Evolutionary conservation across 35 echinoderm and acorn worm species (phyloP).

Genomic region (Apostichopus japonicus): DNA sequence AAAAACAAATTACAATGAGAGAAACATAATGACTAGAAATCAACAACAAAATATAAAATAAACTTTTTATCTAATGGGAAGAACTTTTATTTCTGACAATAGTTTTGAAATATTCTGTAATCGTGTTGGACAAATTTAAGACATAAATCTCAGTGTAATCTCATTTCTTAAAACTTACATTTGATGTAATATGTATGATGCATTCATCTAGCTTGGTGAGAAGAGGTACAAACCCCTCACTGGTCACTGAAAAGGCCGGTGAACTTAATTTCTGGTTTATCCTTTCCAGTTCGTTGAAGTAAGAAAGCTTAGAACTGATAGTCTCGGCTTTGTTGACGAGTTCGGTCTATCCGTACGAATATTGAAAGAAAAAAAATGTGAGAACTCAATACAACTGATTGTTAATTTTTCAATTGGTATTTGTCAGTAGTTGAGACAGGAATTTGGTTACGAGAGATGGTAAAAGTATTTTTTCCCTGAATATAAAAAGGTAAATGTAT

Average conservation of each 20-base stretch:
- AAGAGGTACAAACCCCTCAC: conserved; percentile 94
- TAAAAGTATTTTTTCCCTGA: background rate
- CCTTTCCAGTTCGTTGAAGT: conserved; percentile 97
- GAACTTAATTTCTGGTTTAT: conserved; percentile 97
- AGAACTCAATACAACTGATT: too few species aligned
- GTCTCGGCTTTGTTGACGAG: conserved; percentile 96
- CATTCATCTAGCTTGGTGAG: conserved; percentile 96
- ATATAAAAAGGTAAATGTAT: too few species aligned
- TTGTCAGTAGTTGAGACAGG: background rate
- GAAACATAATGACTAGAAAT: background rate
- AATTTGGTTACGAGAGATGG: background rate
- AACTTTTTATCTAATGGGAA: too few species aligned
- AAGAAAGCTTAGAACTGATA: conserved; percentile 86
- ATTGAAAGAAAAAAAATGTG: conserved; percentile 2
- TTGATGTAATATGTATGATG: conserved; percentile 88
- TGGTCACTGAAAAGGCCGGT: conserved; percentile 88
- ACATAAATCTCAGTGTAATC: too few species aligned
- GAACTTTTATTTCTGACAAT: too few species aligned
- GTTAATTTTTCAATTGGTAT: background rate
- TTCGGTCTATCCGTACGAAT: conserved; percentile 62
- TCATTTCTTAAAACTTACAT: conserved; percentile 70
- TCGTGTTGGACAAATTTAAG: too few species aligned
- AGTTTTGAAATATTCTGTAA: too few species aligned
- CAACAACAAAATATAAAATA: too few species aligned
- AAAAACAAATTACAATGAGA: background rate